phyloP scores from a whole-genome alignment of 2,888 invertebrate genomes.

The Chrysotoxum bicinctum region DNA sequence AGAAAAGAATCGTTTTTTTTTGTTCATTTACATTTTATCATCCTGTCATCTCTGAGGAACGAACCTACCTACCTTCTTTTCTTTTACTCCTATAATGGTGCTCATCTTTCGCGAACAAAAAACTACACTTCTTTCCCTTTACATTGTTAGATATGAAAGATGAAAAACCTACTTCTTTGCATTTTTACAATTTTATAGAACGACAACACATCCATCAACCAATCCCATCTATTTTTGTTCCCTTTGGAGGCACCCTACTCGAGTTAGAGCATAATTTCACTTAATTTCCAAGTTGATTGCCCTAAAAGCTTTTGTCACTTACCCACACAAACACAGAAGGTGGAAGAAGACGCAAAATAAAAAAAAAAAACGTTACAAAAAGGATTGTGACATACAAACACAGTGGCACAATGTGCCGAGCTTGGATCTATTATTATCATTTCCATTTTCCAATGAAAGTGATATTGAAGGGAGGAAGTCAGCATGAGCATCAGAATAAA shows the following conservation, averaged over 20 bases:
- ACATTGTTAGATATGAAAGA: not conserved
- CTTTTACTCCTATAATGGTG: not conserved
- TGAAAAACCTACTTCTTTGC: not conserved
- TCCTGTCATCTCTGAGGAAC: not conserved
- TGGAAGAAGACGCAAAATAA: not conserved
- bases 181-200: slow-evolving; percentile 30
- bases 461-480: slow-evolving; percentile 29
- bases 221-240: slow-evolving; percentile 8
- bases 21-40: not conserved
- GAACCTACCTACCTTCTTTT: not conserved
- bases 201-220: slow-evolving; percentile 30
- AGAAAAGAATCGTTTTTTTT: not conserved
- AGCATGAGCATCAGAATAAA: not conserved
- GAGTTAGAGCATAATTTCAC: slow-evolving; percentile 64
- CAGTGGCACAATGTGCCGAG: slow-evolving; percentile 14
- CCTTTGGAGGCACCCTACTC: slow-evolving; percentile 25
- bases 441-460: slow-evolving; percentile 40
- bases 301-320: slow-evolving; percentile 70
- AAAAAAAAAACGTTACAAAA: not conserved
- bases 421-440: slow-evolving; percentile 41
- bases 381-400: slow-evolving; percentile 45
- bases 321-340: slow-evolving; percentile 7
- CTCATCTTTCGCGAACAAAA: not conserved
- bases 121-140: not conserved
- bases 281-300: slow-evolving; percentile 70